Evolutionary conservation across 2,113 vertebrate species (phyloP), one percentile per base, ranked within the genome.

Genomic region (Odocoileus hemionus): DNA sequence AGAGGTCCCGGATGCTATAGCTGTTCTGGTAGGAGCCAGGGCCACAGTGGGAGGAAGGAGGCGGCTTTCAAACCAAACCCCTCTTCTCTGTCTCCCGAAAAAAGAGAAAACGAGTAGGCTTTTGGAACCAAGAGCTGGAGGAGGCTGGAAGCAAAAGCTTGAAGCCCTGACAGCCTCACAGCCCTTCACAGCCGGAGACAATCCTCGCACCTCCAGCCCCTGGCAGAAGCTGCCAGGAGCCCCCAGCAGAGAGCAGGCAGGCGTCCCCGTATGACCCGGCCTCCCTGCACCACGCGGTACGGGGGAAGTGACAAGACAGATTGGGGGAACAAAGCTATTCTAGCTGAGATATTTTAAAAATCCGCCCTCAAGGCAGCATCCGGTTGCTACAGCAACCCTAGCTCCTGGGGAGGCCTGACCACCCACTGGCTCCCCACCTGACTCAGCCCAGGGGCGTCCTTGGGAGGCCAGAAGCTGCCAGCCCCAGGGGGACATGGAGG

Each of bases 361-460:
- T 6, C 45, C 89, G 45, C 96, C 96, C 83, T 96, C 88, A 14
- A 93, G 94, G 83, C 90, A 94, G 89, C 91, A 96, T 96, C 95
- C 86, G 28, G 95, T 97, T 95, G 97, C 97, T 94, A 96, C 95
- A 93, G 97, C 98, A 98, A 96, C 98, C 95, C 86, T 67, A 95
- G 95, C 91, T 94, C 97, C 97, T 90, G 92, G 84, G 92, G 87
- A 74, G 79, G 89, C 94, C 96, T 95, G 57, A 86, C 88, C 97
- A 82, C 60, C 94, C 89, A 33, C 28, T 12, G 52, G 64, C 92
- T 94, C 55, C 21, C 86, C 19, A 76, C 70, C 86, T 67, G 86
- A 80, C 25, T 43, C 33, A 30, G 43, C 86, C 43, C 0, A 45
- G 55, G 61, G 26, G 45, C 39, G 17, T 61, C 70, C 45, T 58